These are phyloP conservation scores for Synergus umbraculus DNA, from an alignment of 2,888 invertebrate genomes.

Conservation along the genomic window DNA sequence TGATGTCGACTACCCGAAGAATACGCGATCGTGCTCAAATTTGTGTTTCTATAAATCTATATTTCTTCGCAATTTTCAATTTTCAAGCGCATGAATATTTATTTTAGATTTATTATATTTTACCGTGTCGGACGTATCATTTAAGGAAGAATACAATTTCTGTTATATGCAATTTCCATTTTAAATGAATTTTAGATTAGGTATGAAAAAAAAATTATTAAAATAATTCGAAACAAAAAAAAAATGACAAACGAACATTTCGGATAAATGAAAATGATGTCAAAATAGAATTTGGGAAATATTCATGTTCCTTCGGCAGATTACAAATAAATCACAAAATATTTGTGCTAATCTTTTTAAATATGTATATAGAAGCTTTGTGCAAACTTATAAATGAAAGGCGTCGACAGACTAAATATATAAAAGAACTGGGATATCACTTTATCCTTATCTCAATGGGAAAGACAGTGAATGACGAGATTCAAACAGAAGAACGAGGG, in stretches of 20 bases:
- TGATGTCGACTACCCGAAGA: slow-evolving; percentile 54
- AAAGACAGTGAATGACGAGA: slow-evolving; percentile 26
- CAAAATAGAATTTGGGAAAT: no score
- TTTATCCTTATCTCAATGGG: slow-evolving; percentile 31
- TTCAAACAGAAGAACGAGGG: slow-evolving; percentile 33
- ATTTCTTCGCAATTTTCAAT: not conserved
- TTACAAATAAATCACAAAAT: no score
- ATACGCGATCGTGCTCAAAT: slow-evolving; percentile 57
- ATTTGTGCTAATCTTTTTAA: not conserved
- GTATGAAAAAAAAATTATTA: no score
- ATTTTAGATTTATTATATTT: no score
- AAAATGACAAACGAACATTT: no score
- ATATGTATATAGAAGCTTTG: not conserved
- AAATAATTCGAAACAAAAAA: no score
- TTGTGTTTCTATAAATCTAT: slow-evolving; percentile 29
- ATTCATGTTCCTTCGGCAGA: no score
- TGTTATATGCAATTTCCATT: no score
- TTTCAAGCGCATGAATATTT: not conserved
- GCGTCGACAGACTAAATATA: not conserved
- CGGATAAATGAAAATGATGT: no score
- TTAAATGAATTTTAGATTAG: no score
- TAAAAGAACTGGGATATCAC: slow-evolving; percentile 22
- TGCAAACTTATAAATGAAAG: not conserved
- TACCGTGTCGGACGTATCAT: no score
- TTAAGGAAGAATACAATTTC: no score